Percentiles rank a stretch among this genome's conserved stretches.
These are phyloP conservation scores for Doris montereyensis DNA, from an alignment of 2,888 invertebrate genomes.

Conservation along the genomic window DNA sequence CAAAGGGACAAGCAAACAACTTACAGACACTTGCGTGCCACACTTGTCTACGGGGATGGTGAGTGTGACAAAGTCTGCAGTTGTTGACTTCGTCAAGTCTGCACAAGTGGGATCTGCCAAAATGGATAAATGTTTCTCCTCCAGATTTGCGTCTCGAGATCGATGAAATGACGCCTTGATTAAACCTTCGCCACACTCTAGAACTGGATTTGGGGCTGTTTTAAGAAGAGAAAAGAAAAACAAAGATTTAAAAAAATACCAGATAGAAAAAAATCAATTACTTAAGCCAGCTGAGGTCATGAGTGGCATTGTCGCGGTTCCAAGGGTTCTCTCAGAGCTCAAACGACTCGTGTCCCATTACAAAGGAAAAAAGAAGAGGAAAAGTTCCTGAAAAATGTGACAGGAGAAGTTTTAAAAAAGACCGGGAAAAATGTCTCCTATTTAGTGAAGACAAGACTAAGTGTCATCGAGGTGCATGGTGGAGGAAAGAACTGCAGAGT, in stretches of 20 bases:
- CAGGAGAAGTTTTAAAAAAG: no score
- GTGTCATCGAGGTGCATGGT: no score
- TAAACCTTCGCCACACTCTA: conserved; percentile 57
- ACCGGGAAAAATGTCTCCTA: no score
- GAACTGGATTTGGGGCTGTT: conserved; percentile 55
- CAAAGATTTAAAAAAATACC: not conserved
- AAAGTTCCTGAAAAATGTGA: no score
- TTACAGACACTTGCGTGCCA: conserved; percentile 57
- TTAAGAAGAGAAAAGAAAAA: not conserved
- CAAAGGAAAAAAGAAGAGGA: no score
- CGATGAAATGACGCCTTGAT: conserved; percentile 60
- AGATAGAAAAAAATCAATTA: no score
- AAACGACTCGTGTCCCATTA: no score
- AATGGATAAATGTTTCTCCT: conserved; percentile 55
- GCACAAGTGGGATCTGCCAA: conserved; percentile 42
- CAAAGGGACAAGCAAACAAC: conserved; percentile 14
- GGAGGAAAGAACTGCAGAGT: no score
- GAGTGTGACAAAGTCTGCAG: conserved; percentile 48
- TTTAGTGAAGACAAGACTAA: no score
- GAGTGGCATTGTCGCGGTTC: no score
- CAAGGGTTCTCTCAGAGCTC: no score
- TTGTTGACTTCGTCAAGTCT: conserved; percentile 21
- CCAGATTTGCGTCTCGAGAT: conserved; percentile 54
- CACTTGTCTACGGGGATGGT: conserved; percentile 63
- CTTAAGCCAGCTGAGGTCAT: no score